Evolutionary conservation across 2,888 invertebrate species (phyloP).

Genomic region (Drosophila maculinotata): DNA sequence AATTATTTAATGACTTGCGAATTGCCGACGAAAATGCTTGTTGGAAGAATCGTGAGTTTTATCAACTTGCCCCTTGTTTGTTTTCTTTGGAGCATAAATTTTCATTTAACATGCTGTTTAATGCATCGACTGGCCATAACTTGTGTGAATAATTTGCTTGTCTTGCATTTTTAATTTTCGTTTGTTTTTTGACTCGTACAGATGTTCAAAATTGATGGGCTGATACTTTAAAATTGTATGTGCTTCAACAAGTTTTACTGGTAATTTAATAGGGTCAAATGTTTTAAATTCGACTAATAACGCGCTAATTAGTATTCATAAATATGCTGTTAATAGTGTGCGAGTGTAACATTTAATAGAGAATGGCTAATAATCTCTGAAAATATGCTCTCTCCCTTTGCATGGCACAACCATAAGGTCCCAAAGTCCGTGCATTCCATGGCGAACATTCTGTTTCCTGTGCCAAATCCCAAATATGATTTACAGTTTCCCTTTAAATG

Average conservation of each 20-base stretch:
- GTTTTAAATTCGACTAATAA: too few relatives aligned
- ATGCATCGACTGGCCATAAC: slow-evolving; percentile 41
- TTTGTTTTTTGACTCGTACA: slow-evolving; percentile 9
- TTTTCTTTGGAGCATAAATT: slow-evolving; percentile 37
- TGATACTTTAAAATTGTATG: slow-evolving; percentile 1
- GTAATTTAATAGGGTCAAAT: not conserved
- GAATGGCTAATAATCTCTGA: slow-evolving; percentile 5
- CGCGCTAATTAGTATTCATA: slow-evolving; percentile 2
- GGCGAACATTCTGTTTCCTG: slow-evolving; percentile 3
- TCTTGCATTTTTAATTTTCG: slow-evolving; percentile 25
- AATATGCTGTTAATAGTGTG: slow-evolving; percentile 6
- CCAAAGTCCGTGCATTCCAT: not conserved
- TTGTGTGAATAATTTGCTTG: slow-evolving; percentile 36
- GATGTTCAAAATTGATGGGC: slow-evolving; percentile 10
- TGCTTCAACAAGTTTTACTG: not conserved
- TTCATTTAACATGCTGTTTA: slow-evolving; percentile 34
- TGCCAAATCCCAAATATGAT: slow-evolving; percentile 13
- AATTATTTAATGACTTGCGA: slow-evolving; percentile 2
- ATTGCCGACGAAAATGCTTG: slow-evolving; percentile 6
- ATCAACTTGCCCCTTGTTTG: slow-evolving; percentile 4
- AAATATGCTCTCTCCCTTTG: slow-evolving; percentile 26
- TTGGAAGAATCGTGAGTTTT: slow-evolving; percentile 20
- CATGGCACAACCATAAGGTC: not conserved
- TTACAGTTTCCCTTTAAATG: slow-evolving; percentile 10
- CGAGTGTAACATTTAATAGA: not conserved